Evolutionary conservation across 2,888 invertebrate genomes (phyloP), one percentile per base, ranked within the genome.

Genomic region (Leptura quadrifasciata): DNA sequence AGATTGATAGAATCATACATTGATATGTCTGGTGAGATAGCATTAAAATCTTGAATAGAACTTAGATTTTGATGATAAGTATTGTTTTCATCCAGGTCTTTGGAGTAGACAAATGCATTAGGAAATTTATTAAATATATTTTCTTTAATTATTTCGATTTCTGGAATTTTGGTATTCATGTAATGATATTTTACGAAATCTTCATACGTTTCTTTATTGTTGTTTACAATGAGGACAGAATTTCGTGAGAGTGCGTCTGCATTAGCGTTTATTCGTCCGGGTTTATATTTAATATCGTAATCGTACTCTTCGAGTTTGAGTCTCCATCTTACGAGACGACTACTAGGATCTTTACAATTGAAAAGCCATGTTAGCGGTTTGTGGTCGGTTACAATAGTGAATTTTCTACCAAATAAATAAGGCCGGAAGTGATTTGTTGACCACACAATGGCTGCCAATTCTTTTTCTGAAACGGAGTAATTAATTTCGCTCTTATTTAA

Each of bases 281-380:
- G 27, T 31, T 31, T 31, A 31, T 31, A 31, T 31, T 31, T 31
- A 31, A 31, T 31, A 8, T 31, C 27, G 27, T 31, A 31, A 8
- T 31, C 27, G 6, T 31, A 31, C 6, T 31, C 27, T 8, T 31
- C 27, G 27, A 31, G 27, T 31, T 31, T 31, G 0, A 31, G 8
- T 61, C 61, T 71, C 85, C 87, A 88, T 58, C 86, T 65, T 4
- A 84, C 75, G 39, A 88, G 71, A 64, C 83, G 67, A 0, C 82
- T 82, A 10, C 76, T 77, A 0, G 86, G 86, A 4, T 88, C 85
- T 76, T 86, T 88, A 0, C 81, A 31, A 58, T 72, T 83, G 31
- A 83, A 80, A 18, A 88, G 74, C 84, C 85, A 87, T 9, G 69
- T 76, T 18, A 87, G 69, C 0, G 86, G 85, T 75, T 80, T 70